Conservation (phyloP, 2,888 invertebrate species). For the Malachius bipustulatus region DNA sequence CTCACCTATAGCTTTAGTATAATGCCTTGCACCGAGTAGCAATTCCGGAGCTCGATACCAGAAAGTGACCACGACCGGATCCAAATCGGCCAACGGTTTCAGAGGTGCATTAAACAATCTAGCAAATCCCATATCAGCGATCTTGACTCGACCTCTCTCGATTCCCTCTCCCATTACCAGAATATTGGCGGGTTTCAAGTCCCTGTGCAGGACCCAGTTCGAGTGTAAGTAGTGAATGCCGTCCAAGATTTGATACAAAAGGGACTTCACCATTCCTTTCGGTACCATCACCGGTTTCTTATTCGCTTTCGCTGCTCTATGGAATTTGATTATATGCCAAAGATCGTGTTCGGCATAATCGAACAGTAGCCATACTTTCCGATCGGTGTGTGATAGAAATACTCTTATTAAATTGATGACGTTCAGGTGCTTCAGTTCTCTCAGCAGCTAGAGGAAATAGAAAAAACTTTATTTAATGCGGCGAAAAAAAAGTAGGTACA, state of each 20-base stretch:
- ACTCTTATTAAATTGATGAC: constrained; percentile 94
- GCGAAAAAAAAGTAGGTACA: too few species aligned
- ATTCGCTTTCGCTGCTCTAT: constrained; percentile 93
- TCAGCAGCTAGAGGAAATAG: constrained; percentile 65
- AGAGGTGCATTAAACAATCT: constrained; percentile 94
- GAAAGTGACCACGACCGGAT: constrained; percentile 99
- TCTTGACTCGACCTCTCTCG: constrained; percentile 92
- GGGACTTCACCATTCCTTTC: constrained; percentile 94
- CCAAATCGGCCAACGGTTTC: constrained; percentile 93
- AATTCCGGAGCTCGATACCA: constrained; percentile 99
- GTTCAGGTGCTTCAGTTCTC: constrained; percentile 94
- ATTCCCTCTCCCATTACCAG: constrained; percentile 98
- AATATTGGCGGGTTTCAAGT: constrained; percentile 98
- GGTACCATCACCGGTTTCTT: constrained; percentile 94
- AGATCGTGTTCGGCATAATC: constrained; percentile 99
- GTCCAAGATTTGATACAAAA: constrained; percentile 94
- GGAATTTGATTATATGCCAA: constrained; percentile 99
- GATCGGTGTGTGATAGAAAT: constrained; percentile 89
- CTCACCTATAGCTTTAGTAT: constrained; percentile 91
- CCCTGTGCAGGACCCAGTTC: constrained; percentile 97
- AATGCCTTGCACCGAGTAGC: constrained; percentile 87
- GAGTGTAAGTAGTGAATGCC: constrained; percentile 98
- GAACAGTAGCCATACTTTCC: constrained; percentile 94
- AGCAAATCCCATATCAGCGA: constrained; percentile 99
- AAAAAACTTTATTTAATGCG: too few species aligned